A percentile compares a stretch with the other conserved stretches of the same genome.
phyloP scores from a whole-genome alignment of 1,140 invertebrate genomes.

The Ladona fulva region DNA sequence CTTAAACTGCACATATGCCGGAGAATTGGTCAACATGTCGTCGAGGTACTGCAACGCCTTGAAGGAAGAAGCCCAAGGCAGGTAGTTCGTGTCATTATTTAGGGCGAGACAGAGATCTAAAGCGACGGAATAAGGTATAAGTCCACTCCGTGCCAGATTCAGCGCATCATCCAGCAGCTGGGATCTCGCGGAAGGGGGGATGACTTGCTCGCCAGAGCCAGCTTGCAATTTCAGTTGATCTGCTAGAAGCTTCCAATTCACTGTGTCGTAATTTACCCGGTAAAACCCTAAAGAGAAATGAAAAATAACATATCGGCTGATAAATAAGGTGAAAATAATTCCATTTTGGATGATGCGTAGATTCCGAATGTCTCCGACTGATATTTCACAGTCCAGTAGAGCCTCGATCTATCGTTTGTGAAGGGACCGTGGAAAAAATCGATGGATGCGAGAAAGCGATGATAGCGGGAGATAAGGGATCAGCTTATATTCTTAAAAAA shows the following conservation, averaged over 20 bases:
- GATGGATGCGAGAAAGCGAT: too few species aligned
- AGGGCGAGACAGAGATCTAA: slow-evolving; percentile 51
- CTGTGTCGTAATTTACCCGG: slow-evolving; percentile 51
- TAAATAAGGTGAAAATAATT: too few species aligned
- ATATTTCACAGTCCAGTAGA: too few species aligned
- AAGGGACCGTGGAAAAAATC: too few species aligned
- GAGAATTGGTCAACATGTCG: slow-evolving; percentile 36
- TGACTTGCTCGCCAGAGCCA: slow-evolving; percentile 38
- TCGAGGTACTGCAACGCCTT: slow-evolving; percentile 35
- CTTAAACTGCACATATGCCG: slow-evolving; percentile 23
- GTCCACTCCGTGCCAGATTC: slow-evolving; percentile 39
- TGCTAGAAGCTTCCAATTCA: slow-evolving; percentile 49
- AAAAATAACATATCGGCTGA: background rate
- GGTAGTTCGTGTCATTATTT: slow-evolving; percentile 48
- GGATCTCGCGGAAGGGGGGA: slow-evolving; percentile 45
- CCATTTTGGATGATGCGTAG: too few species aligned
- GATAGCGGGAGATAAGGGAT: too few species aligned
- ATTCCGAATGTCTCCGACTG: too few species aligned
- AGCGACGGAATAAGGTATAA: slow-evolving; percentile 37
- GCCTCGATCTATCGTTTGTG: too few species aligned
- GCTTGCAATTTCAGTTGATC: slow-evolving; percentile 37
- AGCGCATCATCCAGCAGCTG: slow-evolving; percentile 53
- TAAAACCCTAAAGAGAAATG: slow-evolving; percentile 42
- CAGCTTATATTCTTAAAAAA: too few species aligned
- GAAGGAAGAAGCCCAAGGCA: slow-evolving; percentile 52